These are phyloP conservation scores for Patella pellucida DNA, from an alignment of 2,888 invertebrate genomes.

Conservation along the genomic window DNA sequence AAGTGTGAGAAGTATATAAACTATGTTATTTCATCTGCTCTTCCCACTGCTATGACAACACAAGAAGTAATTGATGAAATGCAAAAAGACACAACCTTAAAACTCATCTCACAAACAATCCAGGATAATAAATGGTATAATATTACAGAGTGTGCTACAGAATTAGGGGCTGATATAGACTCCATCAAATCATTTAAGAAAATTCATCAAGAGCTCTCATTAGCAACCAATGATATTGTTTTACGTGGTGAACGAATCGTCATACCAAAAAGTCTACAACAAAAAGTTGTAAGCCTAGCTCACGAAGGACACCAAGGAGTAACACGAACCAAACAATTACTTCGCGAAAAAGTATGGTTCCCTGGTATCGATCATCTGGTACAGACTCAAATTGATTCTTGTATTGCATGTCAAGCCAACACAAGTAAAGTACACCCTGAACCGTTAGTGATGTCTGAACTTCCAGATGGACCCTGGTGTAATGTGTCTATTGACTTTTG, in stretches of 20 bases:
- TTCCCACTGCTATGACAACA: slow-evolving; percentile 38
- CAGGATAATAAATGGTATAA: slow-evolving; percentile 28
- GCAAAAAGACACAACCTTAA: slow-evolving; percentile 18
- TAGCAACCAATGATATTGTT: neutral
- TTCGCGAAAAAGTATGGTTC: slow-evolving; percentile 27
- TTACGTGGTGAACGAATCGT: neutral
- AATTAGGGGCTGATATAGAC: slow-evolving; percentile 22
- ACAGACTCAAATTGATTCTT: slow-evolving; percentile 30
- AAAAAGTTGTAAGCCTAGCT: slow-evolving; percentile 36
- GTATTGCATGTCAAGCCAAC: slow-evolving; percentile 29
- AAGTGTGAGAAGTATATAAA: slow-evolving; percentile 31
- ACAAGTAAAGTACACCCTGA: neutral
- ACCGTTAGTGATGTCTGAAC: neutral
- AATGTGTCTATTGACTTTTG: slow-evolving; percentile 34
- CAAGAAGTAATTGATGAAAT: slow-evolving; percentile 32
- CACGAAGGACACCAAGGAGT: slow-evolving; percentile 47
- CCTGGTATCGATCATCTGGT: slow-evolving; percentile 39
- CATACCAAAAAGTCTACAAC: slow-evolving; percentile 2
- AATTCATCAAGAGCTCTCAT: neutral
- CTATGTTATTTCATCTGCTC: slow-evolving; percentile 30
- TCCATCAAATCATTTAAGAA: neutral
- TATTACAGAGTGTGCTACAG: slow-evolving; percentile 7
- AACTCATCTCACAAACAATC: slow-evolving; percentile 31
- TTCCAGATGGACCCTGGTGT: slow-evolving; percentile 32
- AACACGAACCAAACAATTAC: slow-evolving; percentile 41